phyloP scores from a whole-genome alignment of 30 jellyfish, hydroid and myxozoan species.

The Pseudorhiza aurosa region DNA sequence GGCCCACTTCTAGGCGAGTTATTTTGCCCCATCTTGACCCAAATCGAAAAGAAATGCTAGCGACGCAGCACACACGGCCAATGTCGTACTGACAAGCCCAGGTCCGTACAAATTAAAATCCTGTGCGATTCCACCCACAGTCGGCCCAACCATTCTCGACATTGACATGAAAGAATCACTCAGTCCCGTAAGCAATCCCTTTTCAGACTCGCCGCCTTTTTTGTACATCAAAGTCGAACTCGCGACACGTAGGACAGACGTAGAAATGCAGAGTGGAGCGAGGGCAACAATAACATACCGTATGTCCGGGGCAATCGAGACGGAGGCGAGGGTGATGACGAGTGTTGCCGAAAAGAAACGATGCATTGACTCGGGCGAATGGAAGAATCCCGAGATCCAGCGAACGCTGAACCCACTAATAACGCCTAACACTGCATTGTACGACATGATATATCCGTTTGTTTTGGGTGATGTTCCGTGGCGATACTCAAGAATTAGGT shows the following conservation, averaged over 20 bases:
- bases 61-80: slow-evolving; percentile 72
- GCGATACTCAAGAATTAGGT: slow-evolving; percentile 75
- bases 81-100: slow-evolving; percentile 68
- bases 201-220: slow-evolving; percentile 75
- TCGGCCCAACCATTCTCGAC: slow-evolving; percentile 93
- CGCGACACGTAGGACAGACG: slow-evolving; percentile 89
- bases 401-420: slow-evolving; percentile 80
- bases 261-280: slow-evolving; percentile 84
- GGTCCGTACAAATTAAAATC: slow-evolving; percentile 86
- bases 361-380: slow-evolving; percentile 57
- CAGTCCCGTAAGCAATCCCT: slow-evolving; percentile 88
- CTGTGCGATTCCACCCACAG: slow-evolving; percentile 88
- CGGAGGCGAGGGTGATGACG: slow-evolving; percentile 56
- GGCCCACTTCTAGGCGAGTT: too few species aligned
- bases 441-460: slow-evolving; percentile 86
- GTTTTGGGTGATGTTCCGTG: slow-evolving; percentile 77
- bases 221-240: slow-evolving; percentile 75
- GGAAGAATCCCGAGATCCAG: slow-evolving; percentile 54
- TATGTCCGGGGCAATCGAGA: slow-evolving; percentile 80
- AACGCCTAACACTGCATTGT: slow-evolving; percentile 81
- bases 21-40: slow-evolving; percentile 14
- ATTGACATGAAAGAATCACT: slow-evolving; percentile 86
- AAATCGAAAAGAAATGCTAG: slow-evolving; percentile 43
- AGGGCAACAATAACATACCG: slow-evolving; percentile 48
- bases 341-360: slow-evolving; percentile 68